Evolutionary conservation across 2,888 invertebrate genomes (phyloP).

Genomic region (Eumerus sabulonum): DNA sequence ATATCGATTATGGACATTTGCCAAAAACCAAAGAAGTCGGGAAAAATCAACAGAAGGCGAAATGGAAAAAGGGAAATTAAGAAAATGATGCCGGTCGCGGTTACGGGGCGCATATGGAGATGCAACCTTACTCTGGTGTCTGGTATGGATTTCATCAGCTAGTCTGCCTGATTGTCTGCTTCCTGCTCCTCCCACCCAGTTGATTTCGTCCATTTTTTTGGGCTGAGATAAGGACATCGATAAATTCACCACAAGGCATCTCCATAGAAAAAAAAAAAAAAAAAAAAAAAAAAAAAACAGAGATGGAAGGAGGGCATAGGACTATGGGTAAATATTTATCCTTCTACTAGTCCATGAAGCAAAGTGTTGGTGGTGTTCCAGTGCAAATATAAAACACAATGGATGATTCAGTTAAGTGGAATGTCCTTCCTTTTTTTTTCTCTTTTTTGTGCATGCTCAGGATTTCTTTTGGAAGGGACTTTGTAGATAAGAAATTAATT

Average conservation of each 20-base stretch:
- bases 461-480: slow-evolving; percentile 23
- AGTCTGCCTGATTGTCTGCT: background rate
- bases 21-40: too few species aligned
- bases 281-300: too few species aligned
- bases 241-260: slow-evolving; percentile 18
- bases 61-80: slow-evolving; percentile 6
- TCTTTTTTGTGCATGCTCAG: background rate
- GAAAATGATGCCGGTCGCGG: background rate
- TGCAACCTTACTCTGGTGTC: too few species aligned
- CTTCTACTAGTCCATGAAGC: slow-evolving; percentile 12
- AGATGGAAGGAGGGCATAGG: slow-evolving; percentile 15
- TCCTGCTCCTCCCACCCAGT: slow-evolving; percentile 1
- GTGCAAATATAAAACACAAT: slow-evolving; percentile 26
- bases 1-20: too few species aligned
- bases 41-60: background rate
- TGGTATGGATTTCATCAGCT: too few species aligned
- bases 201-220: too few species aligned
- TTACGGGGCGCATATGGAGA: too few species aligned
- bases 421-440: slow-evolving; percentile 29
- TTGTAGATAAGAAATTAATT: slow-evolving; percentile 39
- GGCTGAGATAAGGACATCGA: slow-evolving; percentile 26
- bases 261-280: too few species aligned
- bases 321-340: slow-evolving; percentile 44
- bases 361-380: slow-evolving; percentile 1
- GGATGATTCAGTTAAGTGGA: slow-evolving; percentile 33